These are phyloP conservation scores for Leptodactylus fuscus DNA, from an alignment of 2,113 vertebrate species.

Conservation along the genomic window DNA sequence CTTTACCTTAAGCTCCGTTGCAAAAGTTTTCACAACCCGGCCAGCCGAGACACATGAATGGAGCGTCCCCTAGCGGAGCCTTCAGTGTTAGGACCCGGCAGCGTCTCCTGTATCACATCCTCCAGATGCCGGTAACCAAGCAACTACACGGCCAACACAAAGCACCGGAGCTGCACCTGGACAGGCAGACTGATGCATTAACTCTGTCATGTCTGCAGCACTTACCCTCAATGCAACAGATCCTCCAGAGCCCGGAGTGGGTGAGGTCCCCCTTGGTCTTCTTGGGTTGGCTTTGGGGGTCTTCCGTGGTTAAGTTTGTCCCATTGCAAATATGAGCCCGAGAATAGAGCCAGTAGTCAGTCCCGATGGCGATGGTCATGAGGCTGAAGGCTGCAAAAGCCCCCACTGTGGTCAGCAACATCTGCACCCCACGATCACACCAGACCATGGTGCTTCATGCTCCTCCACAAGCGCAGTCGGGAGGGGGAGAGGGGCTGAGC, in stretches of 20 bases:
- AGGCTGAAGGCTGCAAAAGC: constrained; percentile 94
- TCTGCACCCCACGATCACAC: constrained; percentile 93
- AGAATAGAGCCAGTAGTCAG: constrained; percentile 96
- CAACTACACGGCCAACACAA: constrained; percentile 81
- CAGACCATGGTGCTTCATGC: constrained; percentile 95
- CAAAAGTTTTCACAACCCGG: neutral
- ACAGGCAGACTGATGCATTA: no score
- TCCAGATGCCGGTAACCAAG: constrained; percentile 83
- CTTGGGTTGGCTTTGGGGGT: constrained; percentile 76
- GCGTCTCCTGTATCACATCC: no score
- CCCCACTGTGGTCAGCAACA: constrained; percentile 87
- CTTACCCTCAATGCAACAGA: constrained; percentile 94
- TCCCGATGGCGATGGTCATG: constrained; percentile 95
- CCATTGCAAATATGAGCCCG: constrained; percentile 91
- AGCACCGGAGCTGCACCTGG: neutral
- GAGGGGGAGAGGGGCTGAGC: constrained; percentile 15
- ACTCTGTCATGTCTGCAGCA: no score
- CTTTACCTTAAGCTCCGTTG: neutral
- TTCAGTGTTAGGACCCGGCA: no score
- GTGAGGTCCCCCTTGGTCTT: constrained; percentile 84
- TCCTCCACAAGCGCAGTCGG: no score
- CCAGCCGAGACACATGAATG: no score
- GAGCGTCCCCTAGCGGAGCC: no score
- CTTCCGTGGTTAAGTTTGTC: constrained; percentile 86
- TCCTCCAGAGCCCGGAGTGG: constrained; percentile 94